A percentile compares a stretch with the other conserved stretches of the same genome.
These are phyloP conservation scores for Electrona antarctica DNA, from an alignment of 2,113 vertebrate genomes.

Conservation along the genomic window DNA sequence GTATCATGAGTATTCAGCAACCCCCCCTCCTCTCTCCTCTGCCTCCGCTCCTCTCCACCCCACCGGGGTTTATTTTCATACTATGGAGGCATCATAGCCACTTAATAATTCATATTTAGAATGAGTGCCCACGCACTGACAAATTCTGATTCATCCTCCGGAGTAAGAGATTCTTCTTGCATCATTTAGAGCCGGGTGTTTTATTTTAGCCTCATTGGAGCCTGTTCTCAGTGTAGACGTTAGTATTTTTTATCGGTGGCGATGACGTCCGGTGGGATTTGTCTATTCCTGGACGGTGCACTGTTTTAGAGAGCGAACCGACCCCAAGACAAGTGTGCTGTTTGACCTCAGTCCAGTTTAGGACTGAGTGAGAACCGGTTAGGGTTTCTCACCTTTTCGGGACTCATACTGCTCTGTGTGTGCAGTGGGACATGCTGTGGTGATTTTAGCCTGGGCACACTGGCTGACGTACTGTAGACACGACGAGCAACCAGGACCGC, in stretches of 20 bases:
- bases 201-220: constrained; percentile 62
- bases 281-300: constrained; percentile 68
- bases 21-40: constrained; percentile 25
- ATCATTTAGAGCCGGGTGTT: constrained; percentile 78
- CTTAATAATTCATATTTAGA: constrained; percentile 86
- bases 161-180: constrained; percentile 78
- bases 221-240: constrained; percentile 73
- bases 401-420: too few relatives aligned
- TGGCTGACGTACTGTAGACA: too few relatives aligned
- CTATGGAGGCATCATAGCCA: constrained; percentile 81
- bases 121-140: constrained; percentile 82
- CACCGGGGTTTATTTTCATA: constrained; percentile 82
- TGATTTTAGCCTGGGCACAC: too few relatives aligned
- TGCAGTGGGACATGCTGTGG: too few relatives aligned
- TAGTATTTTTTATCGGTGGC: constrained; percentile 59
- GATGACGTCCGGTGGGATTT: constrained; percentile 48
- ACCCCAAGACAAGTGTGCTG: constrained; percentile 40
- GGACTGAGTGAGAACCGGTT: constrained; percentile 7
- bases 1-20: constrained; percentile 70
- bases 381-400: too few relatives aligned
- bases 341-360: constrained; percentile 35
- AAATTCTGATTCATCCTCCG: constrained; percentile 85
- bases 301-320: constrained; percentile 68
- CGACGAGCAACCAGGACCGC: constrained; percentile 27
- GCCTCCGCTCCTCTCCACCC: constrained; percentile 68